Conservation (phyloP, 2,797 vertebrate genomes). For the Halcyon smyrnensis region DNA sequence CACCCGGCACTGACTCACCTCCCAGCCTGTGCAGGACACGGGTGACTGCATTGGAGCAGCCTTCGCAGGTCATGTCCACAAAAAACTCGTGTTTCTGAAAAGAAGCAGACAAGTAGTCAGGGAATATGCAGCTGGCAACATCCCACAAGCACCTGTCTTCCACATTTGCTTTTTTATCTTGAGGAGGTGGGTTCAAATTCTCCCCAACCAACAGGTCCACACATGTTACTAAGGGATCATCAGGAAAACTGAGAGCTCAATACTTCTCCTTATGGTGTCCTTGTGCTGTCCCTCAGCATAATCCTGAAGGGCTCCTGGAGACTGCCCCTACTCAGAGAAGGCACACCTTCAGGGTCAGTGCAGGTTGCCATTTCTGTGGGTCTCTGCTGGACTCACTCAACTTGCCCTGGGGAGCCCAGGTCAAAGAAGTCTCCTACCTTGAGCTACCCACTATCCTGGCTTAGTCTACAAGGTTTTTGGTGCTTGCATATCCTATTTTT, state of each 20-base stretch:
- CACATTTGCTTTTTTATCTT: neutral
- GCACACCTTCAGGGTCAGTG: neutral
- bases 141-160: accelerated
- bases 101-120: neutral
- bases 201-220: neutral
- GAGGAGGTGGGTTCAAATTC: neutral
- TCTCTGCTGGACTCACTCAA: neutral
- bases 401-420: neutral
- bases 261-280: accelerated
- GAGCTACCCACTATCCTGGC: neutral
- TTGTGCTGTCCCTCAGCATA: neutral
- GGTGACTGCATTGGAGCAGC: conserved; percentile 90
- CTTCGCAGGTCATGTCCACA: conserved; percentile 96
- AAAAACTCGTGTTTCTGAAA: conserved; percentile 94
- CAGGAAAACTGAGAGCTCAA: neutral
- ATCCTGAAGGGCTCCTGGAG: neutral
- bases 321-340: neutral
- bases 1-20: conserved; percentile 77
- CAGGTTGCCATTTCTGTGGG: neutral
- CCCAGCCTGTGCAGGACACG: conserved; percentile 89
- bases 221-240: neutral
- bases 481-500: neutral
- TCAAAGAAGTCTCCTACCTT: neutral
- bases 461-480: neutral
- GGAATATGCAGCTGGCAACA: neutral